Evolutionary conservation across 1,140 invertebrate genomes (phyloP).

Genomic region (Chironomus tepperi): DNA sequence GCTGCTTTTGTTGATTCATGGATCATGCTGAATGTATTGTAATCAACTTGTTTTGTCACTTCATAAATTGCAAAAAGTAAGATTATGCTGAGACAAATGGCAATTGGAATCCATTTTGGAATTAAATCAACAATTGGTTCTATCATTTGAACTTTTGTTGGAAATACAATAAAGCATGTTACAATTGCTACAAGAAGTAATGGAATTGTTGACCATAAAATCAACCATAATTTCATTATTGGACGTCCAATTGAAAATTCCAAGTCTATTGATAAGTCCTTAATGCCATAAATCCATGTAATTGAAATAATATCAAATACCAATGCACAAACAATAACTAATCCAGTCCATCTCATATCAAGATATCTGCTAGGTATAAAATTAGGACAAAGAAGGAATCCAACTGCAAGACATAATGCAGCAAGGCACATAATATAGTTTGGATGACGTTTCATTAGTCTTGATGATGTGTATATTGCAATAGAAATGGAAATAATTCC

Average conservation of each 20-base stretch:
- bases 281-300: constrained; percentile 39
- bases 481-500: constrained; percentile 35
- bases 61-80: constrained; percentile 34
- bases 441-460: constrained; percentile 35
- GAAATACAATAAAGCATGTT: constrained; percentile 37
- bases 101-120: constrained; percentile 38
- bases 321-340: constrained; percentile 34
- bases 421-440: constrained; percentile 38
- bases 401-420: constrained; percentile 35
- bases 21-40: constrained; percentile 41
- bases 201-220: constrained; percentile 36
- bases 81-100: constrained; percentile 34
- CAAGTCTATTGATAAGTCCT: constrained; percentile 39
- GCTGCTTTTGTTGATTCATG: constrained; percentile 38
- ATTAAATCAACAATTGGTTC: constrained; percentile 35
- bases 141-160: constrained; percentile 28
- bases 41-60: constrained; percentile 39
- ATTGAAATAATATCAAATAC: constrained; percentile 38
- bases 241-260: constrained; percentile 39
- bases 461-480: constrained; percentile 36
- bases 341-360: constrained; percentile 36
- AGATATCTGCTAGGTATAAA: constrained; percentile 36
- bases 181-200: constrained; percentile 35
- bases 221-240: constrained; percentile 38
- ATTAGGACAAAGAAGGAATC: constrained; percentile 34